These are phyloP conservation scores for Zaprionus ghesquierei DNA, from an alignment of 1,140 invertebrate species.

Conservation along the genomic window DNA sequence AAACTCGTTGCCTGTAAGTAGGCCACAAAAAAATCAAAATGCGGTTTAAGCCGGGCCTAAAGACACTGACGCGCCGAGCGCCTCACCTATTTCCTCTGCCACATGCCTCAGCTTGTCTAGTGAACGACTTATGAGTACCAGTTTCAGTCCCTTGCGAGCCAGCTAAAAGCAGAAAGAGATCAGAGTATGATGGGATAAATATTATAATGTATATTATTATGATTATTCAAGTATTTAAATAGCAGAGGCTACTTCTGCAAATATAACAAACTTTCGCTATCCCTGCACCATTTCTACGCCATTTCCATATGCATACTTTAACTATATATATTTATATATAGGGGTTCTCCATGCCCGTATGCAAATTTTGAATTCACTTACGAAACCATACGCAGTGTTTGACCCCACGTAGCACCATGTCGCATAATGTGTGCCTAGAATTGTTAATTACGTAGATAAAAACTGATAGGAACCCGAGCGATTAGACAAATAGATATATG, in stretches of 20 bases:
- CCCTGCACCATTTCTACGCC: background rate
- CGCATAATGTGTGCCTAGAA: background rate
- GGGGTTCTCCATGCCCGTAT: background rate
- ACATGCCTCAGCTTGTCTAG: conserved; percentile 91
- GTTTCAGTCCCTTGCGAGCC: conserved; percentile 91
- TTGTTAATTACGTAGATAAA: background rate
- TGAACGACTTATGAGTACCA: conserved; percentile 95
- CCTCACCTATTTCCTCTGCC: conserved; percentile 88
- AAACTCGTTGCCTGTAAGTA: conserved; percentile 86
- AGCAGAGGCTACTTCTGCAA: no score
- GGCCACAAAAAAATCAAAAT: conserved; percentile 17
- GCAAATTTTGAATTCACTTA: conserved; percentile 6
- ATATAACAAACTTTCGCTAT: background rate
- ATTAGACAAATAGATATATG: background rate
- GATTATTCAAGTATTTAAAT: no score
- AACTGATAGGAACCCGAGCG: background rate
- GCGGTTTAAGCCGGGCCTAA: background rate
- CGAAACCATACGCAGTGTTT: background rate
- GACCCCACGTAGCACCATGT: background rate
- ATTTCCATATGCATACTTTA: background rate
- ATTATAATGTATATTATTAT: no score
- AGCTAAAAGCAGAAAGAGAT: conserved; percentile 84
- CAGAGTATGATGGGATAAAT: no score
- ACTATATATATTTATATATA: background rate
- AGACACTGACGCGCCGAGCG: background rate